A percentile compares a stretch with the other conserved stretches of the same genome.
Evolutionary conservation across 2,113 vertebrate species (phyloP).

Genomic region (Anarhynchus alexandrinus): DNA sequence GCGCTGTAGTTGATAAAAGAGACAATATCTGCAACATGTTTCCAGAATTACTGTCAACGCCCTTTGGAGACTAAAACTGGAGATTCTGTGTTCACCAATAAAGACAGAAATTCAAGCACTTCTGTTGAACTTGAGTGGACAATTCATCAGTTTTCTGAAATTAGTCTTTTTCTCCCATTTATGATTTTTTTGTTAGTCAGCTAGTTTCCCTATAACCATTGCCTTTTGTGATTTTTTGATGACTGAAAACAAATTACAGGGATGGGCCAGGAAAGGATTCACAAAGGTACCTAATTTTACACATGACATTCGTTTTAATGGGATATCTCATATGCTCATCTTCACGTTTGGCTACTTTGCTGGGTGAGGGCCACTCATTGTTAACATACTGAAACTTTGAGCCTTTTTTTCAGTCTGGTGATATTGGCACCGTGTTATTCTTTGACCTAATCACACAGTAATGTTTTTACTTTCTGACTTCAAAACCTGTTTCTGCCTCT

Average conservation of each 20-base stretch:
- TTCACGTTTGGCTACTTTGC: neutral
- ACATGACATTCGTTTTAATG: neutral
- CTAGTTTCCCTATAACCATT: neutral
- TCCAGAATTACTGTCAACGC: accelerated
- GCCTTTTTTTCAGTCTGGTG: accelerated
- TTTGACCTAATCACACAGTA: neutral
- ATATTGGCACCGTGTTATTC: neutral
- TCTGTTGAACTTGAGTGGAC: neutral
- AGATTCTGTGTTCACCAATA: neutral
- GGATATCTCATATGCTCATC: neutral
- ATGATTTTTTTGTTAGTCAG: neutral
- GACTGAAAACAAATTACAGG: neutral
- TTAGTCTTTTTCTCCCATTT: neutral
- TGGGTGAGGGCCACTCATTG: neutral
- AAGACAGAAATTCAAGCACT: neutral
- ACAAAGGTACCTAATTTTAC: neutral
- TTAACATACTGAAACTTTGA: neutral
- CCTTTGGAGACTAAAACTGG: neutral
- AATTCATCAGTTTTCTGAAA: neutral
- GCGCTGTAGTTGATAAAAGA: neutral
- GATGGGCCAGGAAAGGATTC: neutral
- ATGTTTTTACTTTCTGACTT: neutral
- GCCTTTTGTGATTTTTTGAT: neutral
- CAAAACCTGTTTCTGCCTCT: neutral
- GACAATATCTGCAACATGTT: neutral